Base-by-base conservation (phyloP, 2,113 vertebrate genomes). In the Cettia cetti region DNA sequence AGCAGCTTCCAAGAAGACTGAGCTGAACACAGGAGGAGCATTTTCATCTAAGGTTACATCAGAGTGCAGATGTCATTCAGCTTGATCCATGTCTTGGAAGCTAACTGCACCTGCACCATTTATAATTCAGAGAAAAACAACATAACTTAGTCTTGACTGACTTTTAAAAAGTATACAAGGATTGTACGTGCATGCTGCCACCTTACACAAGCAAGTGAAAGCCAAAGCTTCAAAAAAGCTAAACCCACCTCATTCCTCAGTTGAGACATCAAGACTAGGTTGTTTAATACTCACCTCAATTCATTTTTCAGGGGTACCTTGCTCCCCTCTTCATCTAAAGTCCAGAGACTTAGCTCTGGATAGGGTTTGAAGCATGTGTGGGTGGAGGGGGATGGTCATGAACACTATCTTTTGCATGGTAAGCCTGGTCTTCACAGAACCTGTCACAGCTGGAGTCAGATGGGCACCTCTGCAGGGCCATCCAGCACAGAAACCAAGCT, bases 21-120 rank as follows among this genome's bases (percentile, higher is more conserved):
- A 61, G 50, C 66, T 2, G 3, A 89, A 28, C 21, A 39, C 44
- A 82, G 49, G 74, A 91, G 76, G 64, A 78, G 13, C 13, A 59
- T 68, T 89, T 94, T 92, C 57, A 44, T 89, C 80, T 68, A 42
- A 44, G 37, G 16, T 92, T 96, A 90, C 76, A 26, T 89, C 59
- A 59, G 28, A 77, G n/a, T 42, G 45, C 76, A 81, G 50, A 89
- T 66, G 57, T 89, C 69, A 57, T 84, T 89, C 31, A n/a, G 21
- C 31, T 82, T 75, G 45, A 39, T 82, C 69, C 2, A 0, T 30
- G 26, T 12, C 74, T 76, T 91, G 81, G 65, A 87, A 82, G 42
- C 3, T 75, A 71, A 53, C 31, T 49, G 61, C 72, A 49, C 15
- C 77, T 91, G 31, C 37, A 53, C 11, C 18, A 57, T 82, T 79